Conservation (phyloP, 1,140 invertebrate species). For the Pogonomyrmex californicus region DNA sequence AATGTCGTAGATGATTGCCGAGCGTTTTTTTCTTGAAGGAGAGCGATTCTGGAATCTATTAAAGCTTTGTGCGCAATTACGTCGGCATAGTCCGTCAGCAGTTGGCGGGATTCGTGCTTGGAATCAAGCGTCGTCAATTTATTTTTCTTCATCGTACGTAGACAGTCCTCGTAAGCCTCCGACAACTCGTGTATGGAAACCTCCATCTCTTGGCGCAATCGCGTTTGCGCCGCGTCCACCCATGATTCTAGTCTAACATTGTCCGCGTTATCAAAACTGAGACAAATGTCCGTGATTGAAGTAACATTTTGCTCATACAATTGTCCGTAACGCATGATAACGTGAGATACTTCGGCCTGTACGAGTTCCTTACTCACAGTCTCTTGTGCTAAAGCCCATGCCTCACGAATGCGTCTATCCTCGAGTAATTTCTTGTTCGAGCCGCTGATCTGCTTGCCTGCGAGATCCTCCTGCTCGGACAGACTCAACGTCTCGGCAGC, state of each 20-base stretch:
- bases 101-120: slow-evolving; percentile 86
- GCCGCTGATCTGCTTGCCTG: slow-evolving; percentile 79
- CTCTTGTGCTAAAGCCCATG: slow-evolving; percentile 90
- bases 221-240: slow-evolving; percentile 90
- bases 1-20: slow-evolving; percentile 61
- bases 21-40: slow-evolving; percentile 83
- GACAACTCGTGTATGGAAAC: slow-evolving; percentile 90
- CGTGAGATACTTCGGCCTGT: slow-evolving; percentile 91
- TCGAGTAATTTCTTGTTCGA: slow-evolving; percentile 82
- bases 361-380: slow-evolving; percentile 91
- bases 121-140: slow-evolving; percentile 80
- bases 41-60: slow-evolving; percentile 90
- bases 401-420: slow-evolving; percentile 88
- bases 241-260: slow-evolving; percentile 90
- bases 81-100: slow-evolving; percentile 91
- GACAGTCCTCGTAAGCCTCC: slow-evolving; percentile 89
- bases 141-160: slow-evolving; percentile 86
- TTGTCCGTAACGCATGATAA: slow-evolving; percentile 90
- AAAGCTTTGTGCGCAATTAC: slow-evolving; percentile 92
- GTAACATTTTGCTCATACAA: slow-evolving; percentile 88
- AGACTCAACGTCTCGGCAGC: slow-evolving; percentile 90
- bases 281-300: slow-evolving; percentile 83
- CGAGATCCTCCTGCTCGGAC: slow-evolving; percentile 80
- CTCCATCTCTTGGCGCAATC: slow-evolving; percentile 90
- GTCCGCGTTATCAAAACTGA: slow-evolving; percentile 89